Percentiles rank a stretch among this genome's conserved stretches.
Evolutionary conservation across 2,113 vertebrate species (phyloP).

Genomic region (Bos javanicus): DNA sequence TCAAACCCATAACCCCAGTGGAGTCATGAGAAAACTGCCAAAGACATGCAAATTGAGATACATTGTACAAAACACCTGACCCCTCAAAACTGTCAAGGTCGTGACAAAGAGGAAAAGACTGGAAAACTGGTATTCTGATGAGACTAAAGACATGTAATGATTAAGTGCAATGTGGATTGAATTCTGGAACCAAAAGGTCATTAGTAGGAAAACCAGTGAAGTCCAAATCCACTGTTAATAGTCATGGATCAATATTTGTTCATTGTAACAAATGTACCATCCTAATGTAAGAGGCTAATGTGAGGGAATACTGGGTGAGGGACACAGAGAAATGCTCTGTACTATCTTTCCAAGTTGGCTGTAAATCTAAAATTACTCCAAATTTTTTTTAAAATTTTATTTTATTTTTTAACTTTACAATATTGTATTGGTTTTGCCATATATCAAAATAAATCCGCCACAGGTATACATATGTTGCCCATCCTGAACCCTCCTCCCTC

Average conservation of each 20-base stretch:
- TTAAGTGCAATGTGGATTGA: background rate
- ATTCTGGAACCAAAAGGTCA: background rate
- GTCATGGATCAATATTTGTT: background rate
- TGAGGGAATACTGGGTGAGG: background rate
- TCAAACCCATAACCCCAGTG: background rate
- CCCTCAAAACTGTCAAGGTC: background rate
- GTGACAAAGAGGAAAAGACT: conserved; percentile 4
- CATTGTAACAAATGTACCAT: background rate
- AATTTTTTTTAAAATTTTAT: background rate
- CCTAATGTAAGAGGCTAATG: background rate
- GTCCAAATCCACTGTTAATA: background rate
- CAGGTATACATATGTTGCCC: too few species aligned
- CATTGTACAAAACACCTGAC: background rate
- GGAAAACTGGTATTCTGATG: background rate
- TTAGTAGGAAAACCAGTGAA: background rate
- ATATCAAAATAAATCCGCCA: too few species aligned
- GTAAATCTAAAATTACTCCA: background rate
- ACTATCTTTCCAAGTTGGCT: background rate
- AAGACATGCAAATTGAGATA: background rate
- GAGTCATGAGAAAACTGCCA: background rate
- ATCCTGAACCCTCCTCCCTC: too few species aligned
- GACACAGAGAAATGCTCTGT: background rate
- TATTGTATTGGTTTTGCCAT: too few species aligned
- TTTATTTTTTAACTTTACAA: too few species aligned
- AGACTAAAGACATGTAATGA: background rate